Conservation (phyloP, 1,140 invertebrate genomes). For the Hypsibius dujardini region DNA sequence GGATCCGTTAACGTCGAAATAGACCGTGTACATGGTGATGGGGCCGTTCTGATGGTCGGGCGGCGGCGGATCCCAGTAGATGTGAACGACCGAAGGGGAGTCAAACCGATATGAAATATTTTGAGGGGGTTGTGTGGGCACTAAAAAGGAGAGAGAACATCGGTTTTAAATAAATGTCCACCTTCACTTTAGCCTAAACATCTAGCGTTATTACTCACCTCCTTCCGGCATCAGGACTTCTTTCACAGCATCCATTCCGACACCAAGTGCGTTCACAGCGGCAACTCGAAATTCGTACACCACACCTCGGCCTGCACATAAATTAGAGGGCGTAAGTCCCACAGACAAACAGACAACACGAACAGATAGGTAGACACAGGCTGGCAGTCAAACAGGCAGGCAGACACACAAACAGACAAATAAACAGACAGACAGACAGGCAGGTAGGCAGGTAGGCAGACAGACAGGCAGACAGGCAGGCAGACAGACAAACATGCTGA, state of each 20-base stretch:
- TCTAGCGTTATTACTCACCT: constrained; percentile 30
- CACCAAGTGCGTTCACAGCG: constrained; percentile 73
- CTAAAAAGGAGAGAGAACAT: constrained; percentile 19
- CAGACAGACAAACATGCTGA: no score
- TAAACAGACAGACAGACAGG: no score
- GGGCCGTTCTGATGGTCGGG: constrained; percentile 74
- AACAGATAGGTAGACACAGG: no score
- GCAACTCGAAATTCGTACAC: constrained; percentile 85
- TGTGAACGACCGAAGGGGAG: constrained; percentile 71
- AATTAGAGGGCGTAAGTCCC: no score
- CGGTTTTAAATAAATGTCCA: constrained; percentile 16
- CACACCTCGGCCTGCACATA: constrained; percentile 55
- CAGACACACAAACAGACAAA: no score
- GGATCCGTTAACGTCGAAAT: constrained; percentile 71
- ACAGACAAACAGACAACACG: no score
- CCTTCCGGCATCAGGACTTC: constrained; percentile 79
- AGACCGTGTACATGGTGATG: constrained; percentile 76
- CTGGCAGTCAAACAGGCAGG: no score
- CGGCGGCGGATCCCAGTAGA: constrained; percentile 75
- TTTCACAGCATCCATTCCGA: constrained; percentile 73
- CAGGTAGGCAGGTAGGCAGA: no score
- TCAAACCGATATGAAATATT: constrained; percentile 50
- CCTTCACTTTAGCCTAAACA: no score
- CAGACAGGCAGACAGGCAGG: no score
- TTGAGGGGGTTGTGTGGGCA: constrained; percentile 32